Conservation (phyloP, 2,113 vertebrate genomes). For the Nyctibius bracteatus region DNA sequence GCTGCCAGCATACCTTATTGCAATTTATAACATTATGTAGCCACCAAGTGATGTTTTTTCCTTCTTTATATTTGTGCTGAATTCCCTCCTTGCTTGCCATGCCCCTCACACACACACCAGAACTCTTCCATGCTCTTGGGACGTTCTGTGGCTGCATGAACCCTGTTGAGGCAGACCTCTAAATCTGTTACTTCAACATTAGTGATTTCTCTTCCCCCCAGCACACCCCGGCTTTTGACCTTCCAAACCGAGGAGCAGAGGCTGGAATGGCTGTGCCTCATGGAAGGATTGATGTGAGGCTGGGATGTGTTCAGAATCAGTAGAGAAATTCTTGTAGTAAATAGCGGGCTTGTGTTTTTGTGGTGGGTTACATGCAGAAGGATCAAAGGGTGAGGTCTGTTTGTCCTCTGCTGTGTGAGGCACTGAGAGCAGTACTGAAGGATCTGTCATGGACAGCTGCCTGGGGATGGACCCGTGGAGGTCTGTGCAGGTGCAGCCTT, state of each 20-base stretch:
- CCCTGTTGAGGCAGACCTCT: not conserved
- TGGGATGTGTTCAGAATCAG: not conserved
- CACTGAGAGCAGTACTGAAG: not conserved
- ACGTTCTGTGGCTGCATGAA: not conserved
- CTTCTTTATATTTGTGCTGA: not conserved
- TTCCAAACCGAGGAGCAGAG: not conserved
- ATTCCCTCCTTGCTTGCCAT: not conserved
- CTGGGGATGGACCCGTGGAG: not conserved
- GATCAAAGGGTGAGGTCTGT: not conserved
- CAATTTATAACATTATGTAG: not conserved
- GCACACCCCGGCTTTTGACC: not conserved
- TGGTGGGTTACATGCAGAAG: not conserved
- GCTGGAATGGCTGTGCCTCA: not conserved
- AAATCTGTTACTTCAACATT: not conserved
- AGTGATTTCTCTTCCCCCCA: not conserved
- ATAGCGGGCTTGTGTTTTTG: not conserved
- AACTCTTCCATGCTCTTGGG: not conserved
- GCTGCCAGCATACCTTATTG: not conserved
- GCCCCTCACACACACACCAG: not conserved
- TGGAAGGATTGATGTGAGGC: rapidly evolving
- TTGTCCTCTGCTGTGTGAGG: not conserved
- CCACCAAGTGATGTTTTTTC: not conserved
- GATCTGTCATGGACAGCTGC: not conserved
- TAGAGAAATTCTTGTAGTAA: not conserved
- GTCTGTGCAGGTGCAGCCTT: not conserved